Evolutionary conservation across 1,140 invertebrate genomes (phyloP).

Genomic region (Eriocheir sinensis): DNA sequence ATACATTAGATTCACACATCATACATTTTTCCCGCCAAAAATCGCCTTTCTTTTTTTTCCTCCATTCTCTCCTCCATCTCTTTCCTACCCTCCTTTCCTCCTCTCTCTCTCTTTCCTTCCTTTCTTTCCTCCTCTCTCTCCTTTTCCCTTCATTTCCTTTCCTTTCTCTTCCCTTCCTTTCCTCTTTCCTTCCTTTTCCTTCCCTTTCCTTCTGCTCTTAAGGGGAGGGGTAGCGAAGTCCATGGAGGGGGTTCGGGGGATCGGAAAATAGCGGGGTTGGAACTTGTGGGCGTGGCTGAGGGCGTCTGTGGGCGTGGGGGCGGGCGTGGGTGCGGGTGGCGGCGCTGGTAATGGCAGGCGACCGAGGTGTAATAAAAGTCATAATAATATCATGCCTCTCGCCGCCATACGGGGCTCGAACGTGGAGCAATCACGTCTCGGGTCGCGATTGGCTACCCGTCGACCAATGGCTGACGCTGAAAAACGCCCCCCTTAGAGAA

Average conservation of each 20-base stretch:
- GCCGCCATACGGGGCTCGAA: not conserved
- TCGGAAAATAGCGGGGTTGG: not conserved
- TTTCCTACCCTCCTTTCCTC: too few species aligned
- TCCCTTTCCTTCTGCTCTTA: not conserved
- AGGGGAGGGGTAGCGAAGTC: not conserved
- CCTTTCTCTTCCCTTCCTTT: not conserved
- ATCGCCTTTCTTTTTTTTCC: too few species aligned
- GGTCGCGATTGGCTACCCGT: too few species aligned
- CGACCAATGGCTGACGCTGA: too few species aligned
- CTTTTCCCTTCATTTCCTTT: not conserved
- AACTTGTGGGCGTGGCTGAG: too few species aligned
- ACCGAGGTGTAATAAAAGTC: conserved; percentile 55
- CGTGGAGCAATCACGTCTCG: too few species aligned
- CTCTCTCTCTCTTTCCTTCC: not conserved
- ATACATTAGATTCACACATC: too few species aligned
- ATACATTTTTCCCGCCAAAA: too few species aligned
- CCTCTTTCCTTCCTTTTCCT: not conserved
- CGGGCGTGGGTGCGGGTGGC: too few species aligned
- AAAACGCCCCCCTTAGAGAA: too few species aligned
- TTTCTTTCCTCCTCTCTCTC: not conserved
- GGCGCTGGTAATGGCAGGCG: not conserved
- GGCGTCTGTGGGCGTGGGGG: too few species aligned
- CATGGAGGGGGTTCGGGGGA: not conserved
- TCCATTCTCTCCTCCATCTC: too few species aligned
- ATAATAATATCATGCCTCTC: conserved; percentile 62